Base-by-base conservation (phyloP, 2,797 vertebrate genomes). In the Catostomus latipinnis region DNA sequence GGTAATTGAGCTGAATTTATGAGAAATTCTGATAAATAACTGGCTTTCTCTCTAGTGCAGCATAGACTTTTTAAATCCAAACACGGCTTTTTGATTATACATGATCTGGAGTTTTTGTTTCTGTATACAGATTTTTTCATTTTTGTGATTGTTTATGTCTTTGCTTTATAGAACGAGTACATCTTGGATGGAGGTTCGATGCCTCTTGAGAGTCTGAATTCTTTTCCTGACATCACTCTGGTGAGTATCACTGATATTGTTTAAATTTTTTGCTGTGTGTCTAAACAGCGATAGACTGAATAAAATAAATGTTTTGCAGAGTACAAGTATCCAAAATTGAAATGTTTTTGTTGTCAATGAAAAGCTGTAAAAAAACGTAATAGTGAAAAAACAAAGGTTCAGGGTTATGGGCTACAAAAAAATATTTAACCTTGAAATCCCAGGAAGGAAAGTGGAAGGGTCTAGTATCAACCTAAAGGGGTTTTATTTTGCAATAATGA, bases 141-240 rank as follows among this genome's bases (percentile, higher is more conserved):
- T 73, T 71, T 11, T 45, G 45, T 61, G 46, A 60, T 45, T 74
- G 54, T 74, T 71, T 56, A 8, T 9, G 48, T 61, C 50, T 56
- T 65, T 65, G 49, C 53, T 89, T 88, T 74, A 46, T 87, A 97
- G 97, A 94, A 92, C 73, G 95, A 95, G 0, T 89, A 93, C 18
- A 93, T 93, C 10, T 74, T 93, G 86, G 93, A 94, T 58, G 91
- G 90, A 65, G 92, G 88, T 14, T 90, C 90, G 1, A 91, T 94
- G 0, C 86, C 90, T 67, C 92, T 93, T 49, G 91, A 90, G 77
- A 90, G 81, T 79, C 78, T 82, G 62, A 93, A 92, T 79, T 85
- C 91, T 62, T 91, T 96, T 72, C 93, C 93, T 0, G 96, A 96
- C 14, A 90, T 96, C 83, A 91, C 94, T 14, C 87, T 97, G 94